These are phyloP conservation scores for Cochlearius cochlearius DNA, from an alignment of 2,113 vertebrate species.

Conservation along the genomic window DNA sequence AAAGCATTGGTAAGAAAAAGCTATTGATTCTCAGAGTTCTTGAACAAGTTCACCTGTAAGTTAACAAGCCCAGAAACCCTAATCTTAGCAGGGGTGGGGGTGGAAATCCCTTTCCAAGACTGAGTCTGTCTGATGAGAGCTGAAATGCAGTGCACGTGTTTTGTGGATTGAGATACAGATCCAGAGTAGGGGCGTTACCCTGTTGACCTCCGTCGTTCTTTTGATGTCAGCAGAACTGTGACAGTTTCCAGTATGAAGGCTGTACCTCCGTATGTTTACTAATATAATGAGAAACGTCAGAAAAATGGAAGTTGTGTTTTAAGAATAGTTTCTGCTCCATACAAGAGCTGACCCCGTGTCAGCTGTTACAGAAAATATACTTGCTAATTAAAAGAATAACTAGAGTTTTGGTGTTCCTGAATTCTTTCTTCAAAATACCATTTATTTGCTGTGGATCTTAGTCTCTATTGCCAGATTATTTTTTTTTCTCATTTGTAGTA, in stretches of 20 bases:
- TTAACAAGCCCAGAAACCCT: background rate
- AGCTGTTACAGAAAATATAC: background rate
- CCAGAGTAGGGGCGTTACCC: background rate
- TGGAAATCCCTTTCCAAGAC: background rate
- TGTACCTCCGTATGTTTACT: background rate
- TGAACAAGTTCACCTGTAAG: background rate
- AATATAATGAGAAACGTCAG: background rate
- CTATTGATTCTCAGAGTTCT: background rate
- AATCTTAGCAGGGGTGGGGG: rapidly evolving
- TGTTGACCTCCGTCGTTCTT: background rate
- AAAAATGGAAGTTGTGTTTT: background rate
- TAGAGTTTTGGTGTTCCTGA: background rate
- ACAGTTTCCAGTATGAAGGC: background rate
- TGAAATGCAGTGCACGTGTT: background rate
- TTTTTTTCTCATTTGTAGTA: background rate
- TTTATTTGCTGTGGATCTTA: background rate
- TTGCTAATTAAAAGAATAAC: background rate
- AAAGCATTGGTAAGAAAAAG: background rate
- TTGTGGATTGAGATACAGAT: background rate
- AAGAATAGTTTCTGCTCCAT: background rate
- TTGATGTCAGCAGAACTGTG: background rate
- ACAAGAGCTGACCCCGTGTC: background rate
- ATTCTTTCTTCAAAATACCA: background rate
- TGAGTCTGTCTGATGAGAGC: background rate
- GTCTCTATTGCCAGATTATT: background rate